A percentile compares a stretch with the other conserved stretches of the same genome.
Evolutionary conservation across 2,888 invertebrate genomes (phyloP).

Genomic region (Ectemnius lituratus): DNA sequence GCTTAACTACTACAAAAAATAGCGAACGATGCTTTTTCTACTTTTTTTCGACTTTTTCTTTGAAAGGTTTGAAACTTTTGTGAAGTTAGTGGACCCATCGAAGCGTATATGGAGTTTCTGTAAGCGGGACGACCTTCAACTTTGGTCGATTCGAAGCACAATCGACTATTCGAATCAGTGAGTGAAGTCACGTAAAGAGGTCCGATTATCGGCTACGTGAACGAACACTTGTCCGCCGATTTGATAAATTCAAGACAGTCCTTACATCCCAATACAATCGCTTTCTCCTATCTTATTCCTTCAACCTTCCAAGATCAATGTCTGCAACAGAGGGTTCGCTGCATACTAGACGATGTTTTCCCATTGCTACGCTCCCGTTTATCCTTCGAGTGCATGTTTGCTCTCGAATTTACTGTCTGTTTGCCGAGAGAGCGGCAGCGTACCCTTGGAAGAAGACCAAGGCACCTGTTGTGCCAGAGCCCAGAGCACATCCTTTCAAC

Average conservation of each 20-base stretch:
- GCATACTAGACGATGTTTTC: background rate
- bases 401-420: slow-evolving; percentile 20
- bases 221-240: slow-evolving; percentile 5
- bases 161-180: slow-evolving; percentile 14
- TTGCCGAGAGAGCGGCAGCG: slow-evolving; percentile 18
- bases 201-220: slow-evolving; percentile 34
- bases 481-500: background rate
- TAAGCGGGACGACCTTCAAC: too few relatives aligned
- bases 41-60: too few relatives aligned
- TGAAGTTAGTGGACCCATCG: too few relatives aligned
- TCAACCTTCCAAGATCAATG: background rate
- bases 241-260: background rate
- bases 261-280: background rate
- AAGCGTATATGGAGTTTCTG: too few relatives aligned
- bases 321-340: background rate
- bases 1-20: too few relatives aligned
- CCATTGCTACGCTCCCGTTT: slow-evolving; percentile 5
- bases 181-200: slow-evolving; percentile 35
- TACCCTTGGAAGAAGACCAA: slow-evolving; percentile 1
- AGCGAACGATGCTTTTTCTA: too few relatives aligned
- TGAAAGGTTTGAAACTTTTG: too few relatives aligned
- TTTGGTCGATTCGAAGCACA: too few relatives aligned
- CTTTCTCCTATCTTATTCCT: background rate
- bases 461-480: slow-evolving; percentile 14
- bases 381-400: slow-evolving; percentile 15